A percentile compares a stretch with the other conserved stretches of the same genome.
Conservation (phyloP, 2,888 invertebrate species). For the Bombylius major region DNA sequence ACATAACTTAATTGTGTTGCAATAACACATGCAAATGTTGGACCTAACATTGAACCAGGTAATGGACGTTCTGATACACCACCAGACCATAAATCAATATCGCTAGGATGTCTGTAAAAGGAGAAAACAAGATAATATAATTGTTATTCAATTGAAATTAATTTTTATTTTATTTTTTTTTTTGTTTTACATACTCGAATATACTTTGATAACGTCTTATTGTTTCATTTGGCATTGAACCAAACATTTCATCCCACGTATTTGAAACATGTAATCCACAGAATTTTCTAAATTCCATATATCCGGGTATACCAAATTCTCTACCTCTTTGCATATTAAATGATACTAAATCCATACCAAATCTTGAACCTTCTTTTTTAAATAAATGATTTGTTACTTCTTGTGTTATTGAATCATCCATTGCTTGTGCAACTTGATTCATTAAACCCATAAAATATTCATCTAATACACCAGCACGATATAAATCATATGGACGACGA, state of each 20-base stretch:
- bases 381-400: constrained; percentile 87
- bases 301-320: constrained; percentile 82
- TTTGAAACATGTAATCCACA: constrained; percentile 71
- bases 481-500: constrained; percentile 78
- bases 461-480: constrained; percentile 79
- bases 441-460: constrained; percentile 87
- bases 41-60: constrained; percentile 85
- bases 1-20: constrained; percentile 86
- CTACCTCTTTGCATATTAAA: constrained; percentile 89
- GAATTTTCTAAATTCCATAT: constrained; percentile 87
- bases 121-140: constrained; percentile 2
- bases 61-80: constrained; percentile 84
- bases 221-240: constrained; percentile 81
- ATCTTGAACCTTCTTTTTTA: constrained; percentile 58
- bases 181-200: constrained; percentile 53
- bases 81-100: constrained; percentile 90
- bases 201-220: constrained; percentile 69
- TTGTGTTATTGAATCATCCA: constrained; percentile 86
- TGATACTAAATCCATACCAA: constrained; percentile 82
- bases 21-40: constrained; percentile 87
- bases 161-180: not conserved
- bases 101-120: constrained; percentile 59
- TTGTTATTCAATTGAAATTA: not conserved
- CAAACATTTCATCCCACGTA: constrained; percentile 64
- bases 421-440: constrained; percentile 89